These are phyloP conservation scores for Ophiothrix spiculata DNA, from an alignment of 35 echinoderm and acorn worm genomes.

Conservation along the genomic window DNA sequence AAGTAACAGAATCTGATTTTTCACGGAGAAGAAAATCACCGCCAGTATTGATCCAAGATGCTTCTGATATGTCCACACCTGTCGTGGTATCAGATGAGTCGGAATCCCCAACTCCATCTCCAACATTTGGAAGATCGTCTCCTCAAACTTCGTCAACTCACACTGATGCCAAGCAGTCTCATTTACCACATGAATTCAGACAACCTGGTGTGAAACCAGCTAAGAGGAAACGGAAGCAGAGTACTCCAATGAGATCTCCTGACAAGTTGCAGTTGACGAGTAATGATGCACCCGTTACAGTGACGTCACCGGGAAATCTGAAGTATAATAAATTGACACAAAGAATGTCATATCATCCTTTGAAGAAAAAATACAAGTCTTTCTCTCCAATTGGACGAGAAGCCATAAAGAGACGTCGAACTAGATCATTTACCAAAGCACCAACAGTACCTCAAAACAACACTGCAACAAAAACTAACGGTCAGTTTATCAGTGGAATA, in stretches of 20 bases:
- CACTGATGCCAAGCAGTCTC: not conserved
- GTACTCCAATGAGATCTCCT: not conserved
- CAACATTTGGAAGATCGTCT: slow-evolving; percentile 16
- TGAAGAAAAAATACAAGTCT: not conserved
- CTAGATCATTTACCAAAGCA: not conserved
- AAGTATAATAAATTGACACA: not conserved
- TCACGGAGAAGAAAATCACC: not conserved
- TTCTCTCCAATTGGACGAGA: not conserved
- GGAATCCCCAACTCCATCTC: slow-evolving; percentile 39
- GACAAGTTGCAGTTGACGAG: not conserved
- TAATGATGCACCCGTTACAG: not conserved
- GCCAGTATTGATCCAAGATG: not conserved
- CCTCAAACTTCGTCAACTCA: not conserved
- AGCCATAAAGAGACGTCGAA: not conserved
- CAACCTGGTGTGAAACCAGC: not conserved
- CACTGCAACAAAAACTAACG: no score
- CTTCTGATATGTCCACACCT: not conserved
- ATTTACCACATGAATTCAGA: not conserved
- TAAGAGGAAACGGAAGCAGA: not conserved
- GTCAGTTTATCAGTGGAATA: no score
- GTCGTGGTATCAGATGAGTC: slow-evolving; percentile 15
- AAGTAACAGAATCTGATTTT: not conserved
- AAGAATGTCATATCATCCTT: not conserved
- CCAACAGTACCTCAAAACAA: no score
- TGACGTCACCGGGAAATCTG: not conserved